phyloP scores from a whole-genome alignment of 2,888 invertebrate genomes.

The Napeogenes sylphis region DNA sequence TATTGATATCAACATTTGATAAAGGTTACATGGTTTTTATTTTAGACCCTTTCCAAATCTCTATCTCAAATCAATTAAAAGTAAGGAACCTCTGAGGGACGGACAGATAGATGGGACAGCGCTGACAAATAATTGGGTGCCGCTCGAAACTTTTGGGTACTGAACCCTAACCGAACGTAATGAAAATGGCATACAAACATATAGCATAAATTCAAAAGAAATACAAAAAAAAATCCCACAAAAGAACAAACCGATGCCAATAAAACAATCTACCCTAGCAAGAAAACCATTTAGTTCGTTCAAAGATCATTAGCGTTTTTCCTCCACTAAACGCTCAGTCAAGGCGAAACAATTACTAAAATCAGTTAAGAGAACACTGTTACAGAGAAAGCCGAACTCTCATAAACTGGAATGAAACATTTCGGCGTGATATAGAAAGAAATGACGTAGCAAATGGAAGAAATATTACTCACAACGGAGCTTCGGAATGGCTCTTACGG shows the following conservation, averaged over 20 bases:
- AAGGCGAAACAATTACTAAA: constrained; percentile 36
- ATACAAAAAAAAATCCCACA: constrained; percentile 13
- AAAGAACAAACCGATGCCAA: constrained; percentile 26
- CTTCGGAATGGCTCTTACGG: constrained; percentile 53
- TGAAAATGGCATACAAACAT: not conserved
- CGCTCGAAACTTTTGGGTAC: no score
- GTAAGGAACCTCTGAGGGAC: no score
- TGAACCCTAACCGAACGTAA: no score
- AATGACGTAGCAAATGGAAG: constrained; percentile 59
- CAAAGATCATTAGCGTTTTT: constrained; percentile 39
- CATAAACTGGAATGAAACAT: constrained; percentile 27
- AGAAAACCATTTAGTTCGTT: constrained; percentile 34
- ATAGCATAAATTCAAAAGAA: constrained; percentile 10
- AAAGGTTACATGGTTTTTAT: not conserved
- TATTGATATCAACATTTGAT: not conserved
- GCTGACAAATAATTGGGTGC: no score
- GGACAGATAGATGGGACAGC: no score
- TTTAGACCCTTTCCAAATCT: no score
- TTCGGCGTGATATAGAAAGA: constrained; percentile 43
- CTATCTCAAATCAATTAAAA: no score
- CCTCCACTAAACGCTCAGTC: constrained; percentile 32
- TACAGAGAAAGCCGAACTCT: constrained; percentile 20
- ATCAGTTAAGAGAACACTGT: constrained; percentile 29
- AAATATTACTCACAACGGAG: constrained; percentile 58
- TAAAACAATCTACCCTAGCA: constrained; percentile 32